A percentile compares a stretch with the other conserved stretches of the same genome.
Evolutionary conservation across 2,113 vertebrate species (phyloP).

Genomic region (Zootoca vivipara): DNA sequence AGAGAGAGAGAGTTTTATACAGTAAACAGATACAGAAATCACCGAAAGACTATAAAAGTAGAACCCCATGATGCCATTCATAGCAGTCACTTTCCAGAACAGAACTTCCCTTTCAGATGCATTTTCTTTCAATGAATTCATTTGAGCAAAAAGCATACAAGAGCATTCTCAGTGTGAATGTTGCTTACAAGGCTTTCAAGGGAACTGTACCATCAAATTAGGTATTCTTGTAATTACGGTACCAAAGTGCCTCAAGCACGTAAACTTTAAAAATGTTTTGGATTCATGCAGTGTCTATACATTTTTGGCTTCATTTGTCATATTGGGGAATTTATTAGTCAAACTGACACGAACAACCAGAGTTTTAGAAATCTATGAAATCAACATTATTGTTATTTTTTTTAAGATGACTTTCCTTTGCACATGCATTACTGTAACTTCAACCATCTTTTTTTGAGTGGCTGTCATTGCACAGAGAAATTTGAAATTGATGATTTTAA

Average conservation of each 20-base stretch:
- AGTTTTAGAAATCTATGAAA: not conserved
- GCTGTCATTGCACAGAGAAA: constrained; percentile 5
- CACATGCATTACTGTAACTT: not conserved
- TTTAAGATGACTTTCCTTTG: not conserved
- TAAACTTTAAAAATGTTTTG: not conserved
- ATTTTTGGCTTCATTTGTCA: not conserved
- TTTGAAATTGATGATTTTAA: not conserved
- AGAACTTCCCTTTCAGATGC: not conserved
- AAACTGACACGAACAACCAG: constrained; percentile 9
- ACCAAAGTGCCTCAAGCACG: not conserved
- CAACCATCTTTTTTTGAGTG: not conserved
- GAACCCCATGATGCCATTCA: not conserved
- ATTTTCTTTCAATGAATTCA: constrained; percentile 20
- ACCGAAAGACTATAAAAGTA: not conserved
- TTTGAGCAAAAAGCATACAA: constrained; percentile 14
- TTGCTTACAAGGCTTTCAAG: constrained; percentile 2
- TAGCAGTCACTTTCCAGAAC: not conserved
- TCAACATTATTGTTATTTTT: not conserved
- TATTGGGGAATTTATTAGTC: not conserved
- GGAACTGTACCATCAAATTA: constrained; percentile 10
- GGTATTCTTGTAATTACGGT: not conserved
- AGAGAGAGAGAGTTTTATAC: not conserved
- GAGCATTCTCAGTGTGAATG: constrained; percentile 9
- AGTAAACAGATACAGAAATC: not conserved
- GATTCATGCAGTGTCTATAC: not conserved